These are phyloP conservation scores for Dendropsophus ebraccatus DNA, from an alignment of 2,113 vertebrate species.

Conservation along the genomic window DNA sequence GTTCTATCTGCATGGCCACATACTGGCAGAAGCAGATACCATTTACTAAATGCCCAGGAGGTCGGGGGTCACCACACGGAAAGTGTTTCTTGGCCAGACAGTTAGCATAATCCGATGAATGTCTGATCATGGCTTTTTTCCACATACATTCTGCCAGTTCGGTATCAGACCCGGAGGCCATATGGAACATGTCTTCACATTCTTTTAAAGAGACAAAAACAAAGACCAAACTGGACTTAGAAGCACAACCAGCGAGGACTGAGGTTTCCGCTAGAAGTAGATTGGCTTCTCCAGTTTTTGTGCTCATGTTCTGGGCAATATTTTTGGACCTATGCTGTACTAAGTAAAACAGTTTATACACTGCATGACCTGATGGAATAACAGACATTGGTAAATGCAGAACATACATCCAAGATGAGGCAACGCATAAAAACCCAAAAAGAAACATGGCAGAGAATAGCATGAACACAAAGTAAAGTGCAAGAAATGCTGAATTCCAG, in stretches of 20 bases:
- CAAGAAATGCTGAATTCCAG: no score
- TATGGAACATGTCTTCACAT: conserved; percentile 62
- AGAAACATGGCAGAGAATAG: not conserved
- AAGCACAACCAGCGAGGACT: conserved; percentile 63
- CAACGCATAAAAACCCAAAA: rapidly evolving
- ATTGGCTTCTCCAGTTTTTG: conserved; percentile 63
- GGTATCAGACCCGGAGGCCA: conserved; percentile 54
- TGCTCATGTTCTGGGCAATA: conserved; percentile 53
- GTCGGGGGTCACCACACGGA: conserved; percentile 12
- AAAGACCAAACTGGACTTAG: conserved; percentile 62
- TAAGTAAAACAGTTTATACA: not conserved
- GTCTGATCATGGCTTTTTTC: conserved; percentile 62
- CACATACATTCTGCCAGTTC: conserved; percentile 60
- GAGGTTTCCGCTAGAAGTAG: conserved; percentile 61
- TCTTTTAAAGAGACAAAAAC: conserved; percentile 63
- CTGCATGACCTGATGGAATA: not conserved
- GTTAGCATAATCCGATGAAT: conserved; percentile 66
- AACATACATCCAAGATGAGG: not conserved
- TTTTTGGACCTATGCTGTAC: not conserved
- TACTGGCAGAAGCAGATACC: conserved; percentile 71
- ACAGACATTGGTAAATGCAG: not conserved
- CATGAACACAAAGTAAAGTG: no score
- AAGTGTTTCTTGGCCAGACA: conserved; percentile 66
- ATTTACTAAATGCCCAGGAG: conserved; percentile 57
- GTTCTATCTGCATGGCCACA: conserved; percentile 55